Evolutionary conservation across 1,140 invertebrate genomes (phyloP).

Genomic region (Drosophila melanica): DNA sequence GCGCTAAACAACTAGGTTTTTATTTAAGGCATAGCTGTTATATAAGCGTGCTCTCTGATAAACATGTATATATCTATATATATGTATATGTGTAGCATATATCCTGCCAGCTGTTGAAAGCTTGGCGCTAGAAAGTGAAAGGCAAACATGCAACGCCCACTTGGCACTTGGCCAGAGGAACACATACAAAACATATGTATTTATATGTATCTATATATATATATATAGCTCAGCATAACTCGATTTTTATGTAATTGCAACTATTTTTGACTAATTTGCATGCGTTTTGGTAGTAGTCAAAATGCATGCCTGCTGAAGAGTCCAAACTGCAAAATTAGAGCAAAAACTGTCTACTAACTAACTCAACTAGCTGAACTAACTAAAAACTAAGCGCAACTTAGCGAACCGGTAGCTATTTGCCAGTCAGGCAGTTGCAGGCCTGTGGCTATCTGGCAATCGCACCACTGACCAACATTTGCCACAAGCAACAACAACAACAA

Average conservation of each 20-base stretch:
- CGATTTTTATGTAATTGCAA: constrained; percentile 75
- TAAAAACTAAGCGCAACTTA: constrained; percentile 16
- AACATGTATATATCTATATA: constrained; percentile 8
- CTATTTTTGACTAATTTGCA: constrained; percentile 73
- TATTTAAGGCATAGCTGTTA: constrained; percentile 44
- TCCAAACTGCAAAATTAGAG: constrained; percentile 30
- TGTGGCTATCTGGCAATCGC: constrained; percentile 44
- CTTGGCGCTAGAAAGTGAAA: constrained; percentile 62
- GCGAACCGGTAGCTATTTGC: constrained; percentile 57
- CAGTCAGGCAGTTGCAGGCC: constrained; percentile 33
- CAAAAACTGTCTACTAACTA: constrained; percentile 36
- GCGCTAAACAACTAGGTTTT: constrained; percentile 25
- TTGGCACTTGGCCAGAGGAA: constrained; percentile 37
- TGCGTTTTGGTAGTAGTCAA: constrained; percentile 10
- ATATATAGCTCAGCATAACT: constrained; percentile 49
- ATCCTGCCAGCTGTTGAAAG: constrained; percentile 54
- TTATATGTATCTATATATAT: constrained; percentile 16
- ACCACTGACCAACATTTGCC: constrained; percentile 67
- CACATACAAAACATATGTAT: neutral
- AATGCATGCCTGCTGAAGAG: constrained; percentile 25
- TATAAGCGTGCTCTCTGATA: constrained; percentile 53
- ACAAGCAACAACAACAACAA: constrained; percentile 15
- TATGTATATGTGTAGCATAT: constrained; percentile 20
- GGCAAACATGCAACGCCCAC: constrained; percentile 77
- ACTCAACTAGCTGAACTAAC: constrained; percentile 12